Percentiles rank a stretch among this genome's conserved stretches.
phyloP scores from a whole-genome alignment of 2,797 vertebrate genomes.

The Mormyrops attenuatus region DNA sequence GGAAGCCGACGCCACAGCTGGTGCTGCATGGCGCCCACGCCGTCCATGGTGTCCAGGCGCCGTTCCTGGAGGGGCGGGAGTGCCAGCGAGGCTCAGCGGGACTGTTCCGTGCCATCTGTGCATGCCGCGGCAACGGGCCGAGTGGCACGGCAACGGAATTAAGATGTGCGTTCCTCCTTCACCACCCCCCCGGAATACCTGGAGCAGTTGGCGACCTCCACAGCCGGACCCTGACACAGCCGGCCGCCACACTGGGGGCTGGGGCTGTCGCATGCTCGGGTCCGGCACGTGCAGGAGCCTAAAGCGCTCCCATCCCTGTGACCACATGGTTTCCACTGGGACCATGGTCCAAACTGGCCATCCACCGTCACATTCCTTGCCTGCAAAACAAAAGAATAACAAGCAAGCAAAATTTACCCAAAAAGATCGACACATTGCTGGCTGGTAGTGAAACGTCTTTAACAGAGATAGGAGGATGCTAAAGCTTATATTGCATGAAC shows the following conservation, averaged over 20 bases:
- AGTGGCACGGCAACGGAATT: background rate
- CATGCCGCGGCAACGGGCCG: background rate
- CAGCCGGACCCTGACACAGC: slow-evolving; percentile 75
- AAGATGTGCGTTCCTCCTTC: background rate
- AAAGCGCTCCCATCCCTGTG: slow-evolving; percentile 70
- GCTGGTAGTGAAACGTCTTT: background rate
- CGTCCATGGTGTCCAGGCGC: slow-evolving; percentile 96
- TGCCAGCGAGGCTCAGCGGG: background rate
- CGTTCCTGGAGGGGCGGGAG: slow-evolving; percentile 66
- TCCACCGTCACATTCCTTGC: slow-evolving; percentile 88
- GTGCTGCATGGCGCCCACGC: slow-evolving; percentile 94
- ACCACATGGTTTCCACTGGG: slow-evolving; percentile 77
- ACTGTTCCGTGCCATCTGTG: background rate
- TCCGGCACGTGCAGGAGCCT: slow-evolving; percentile 82
- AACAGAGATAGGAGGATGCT: background rate
- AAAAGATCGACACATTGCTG: background rate
- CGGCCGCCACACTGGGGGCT: slow-evolving; percentile 84
- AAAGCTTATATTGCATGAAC: background rate
- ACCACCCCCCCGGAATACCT: slow-evolving; percentile 60
- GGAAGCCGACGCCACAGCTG: slow-evolving; percentile 92
- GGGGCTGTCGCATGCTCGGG: slow-evolving; percentile 79
- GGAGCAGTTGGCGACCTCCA: slow-evolving; percentile 93
- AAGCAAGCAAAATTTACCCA: background rate
- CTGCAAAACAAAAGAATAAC: slow-evolving; percentile 51
- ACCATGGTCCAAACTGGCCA: slow-evolving; percentile 80